Conservation (phyloP, 2,888 invertebrate species). For the Mactromeris polynyma region DNA sequence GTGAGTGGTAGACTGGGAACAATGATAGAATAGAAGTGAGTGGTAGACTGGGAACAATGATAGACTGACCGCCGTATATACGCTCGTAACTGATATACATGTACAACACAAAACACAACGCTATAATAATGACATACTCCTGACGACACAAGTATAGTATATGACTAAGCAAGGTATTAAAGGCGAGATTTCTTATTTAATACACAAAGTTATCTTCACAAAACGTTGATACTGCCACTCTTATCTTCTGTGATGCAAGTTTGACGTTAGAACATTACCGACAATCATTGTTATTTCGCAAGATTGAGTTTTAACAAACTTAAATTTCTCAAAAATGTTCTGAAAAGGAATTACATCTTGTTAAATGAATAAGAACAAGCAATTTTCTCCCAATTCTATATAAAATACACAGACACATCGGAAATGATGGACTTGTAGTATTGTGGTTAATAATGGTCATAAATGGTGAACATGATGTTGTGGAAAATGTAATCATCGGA, state of each 20-base stretch:
- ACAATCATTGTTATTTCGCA: background rate
- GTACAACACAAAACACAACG: background rate
- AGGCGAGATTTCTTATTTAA: background rate
- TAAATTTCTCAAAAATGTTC: slow-evolving; percentile 7
- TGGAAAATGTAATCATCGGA: background rate
- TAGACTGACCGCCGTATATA: background rate
- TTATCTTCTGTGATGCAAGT: background rate
- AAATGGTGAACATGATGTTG: background rate
- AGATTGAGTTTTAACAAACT: slow-evolving; percentile 1
- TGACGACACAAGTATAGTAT: background rate
- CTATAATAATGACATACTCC: background rate
- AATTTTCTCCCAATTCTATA: background rate
- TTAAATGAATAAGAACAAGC: background rate
- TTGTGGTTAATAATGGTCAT: background rate
- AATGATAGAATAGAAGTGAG: too few species aligned
- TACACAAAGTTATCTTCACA: background rate
- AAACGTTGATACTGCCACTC: background rate
- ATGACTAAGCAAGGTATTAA: background rate
- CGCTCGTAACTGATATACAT: background rate
- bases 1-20: too few species aligned
- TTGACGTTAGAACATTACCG: background rate
- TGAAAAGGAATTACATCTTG: background rate
- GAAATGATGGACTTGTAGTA: background rate
- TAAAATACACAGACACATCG: background rate
- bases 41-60: too few species aligned